A percentile compares a stretch with the other conserved stretches of the same genome.
phyloP scores from a whole-genome alignment of 2,888 invertebrate species.

The Isotomurus palustris region DNA sequence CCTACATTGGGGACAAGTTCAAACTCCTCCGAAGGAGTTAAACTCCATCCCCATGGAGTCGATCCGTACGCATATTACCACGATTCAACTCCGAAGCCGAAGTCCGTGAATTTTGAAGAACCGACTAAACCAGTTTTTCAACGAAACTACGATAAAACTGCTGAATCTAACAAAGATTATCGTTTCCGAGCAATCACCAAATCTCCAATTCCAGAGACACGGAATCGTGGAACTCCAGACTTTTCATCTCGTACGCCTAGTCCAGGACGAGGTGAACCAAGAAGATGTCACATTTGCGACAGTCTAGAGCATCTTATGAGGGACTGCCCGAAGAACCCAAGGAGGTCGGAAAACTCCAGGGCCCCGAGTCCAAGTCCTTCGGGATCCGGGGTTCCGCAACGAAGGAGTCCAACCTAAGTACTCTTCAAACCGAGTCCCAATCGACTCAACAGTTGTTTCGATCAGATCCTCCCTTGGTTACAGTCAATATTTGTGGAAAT shows the following conservation, averaged over 20 bases:
- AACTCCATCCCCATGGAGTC: neutral
- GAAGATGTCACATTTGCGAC: neutral
- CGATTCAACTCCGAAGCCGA: neutral
- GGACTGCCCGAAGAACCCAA: neutral
- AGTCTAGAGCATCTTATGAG: neutral
- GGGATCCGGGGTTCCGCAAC: neutral
- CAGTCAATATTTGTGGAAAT: neutral
- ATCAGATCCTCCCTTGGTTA: constrained; percentile 2
- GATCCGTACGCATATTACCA: neutral
- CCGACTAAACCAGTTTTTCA: neutral
- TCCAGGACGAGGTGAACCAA: neutral
- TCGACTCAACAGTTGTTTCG: too few relatives aligned
- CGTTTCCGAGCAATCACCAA: too few relatives aligned
- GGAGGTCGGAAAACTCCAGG: neutral
- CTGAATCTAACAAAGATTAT: neutral
- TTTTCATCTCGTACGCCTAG: neutral
- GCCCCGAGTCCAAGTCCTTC: neutral
- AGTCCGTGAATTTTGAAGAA: neutral
- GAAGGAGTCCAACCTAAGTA: neutral
- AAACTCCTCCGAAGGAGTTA: neutral
- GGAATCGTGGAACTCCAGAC: too few relatives aligned
- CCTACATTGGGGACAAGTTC: neutral
- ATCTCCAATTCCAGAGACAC: too few relatives aligned
- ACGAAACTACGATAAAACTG: neutral
- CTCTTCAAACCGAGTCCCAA: too few relatives aligned